Base-by-base conservation (phyloP, 2,888 invertebrate genomes). In the Oxyteleia sp. region DNA sequence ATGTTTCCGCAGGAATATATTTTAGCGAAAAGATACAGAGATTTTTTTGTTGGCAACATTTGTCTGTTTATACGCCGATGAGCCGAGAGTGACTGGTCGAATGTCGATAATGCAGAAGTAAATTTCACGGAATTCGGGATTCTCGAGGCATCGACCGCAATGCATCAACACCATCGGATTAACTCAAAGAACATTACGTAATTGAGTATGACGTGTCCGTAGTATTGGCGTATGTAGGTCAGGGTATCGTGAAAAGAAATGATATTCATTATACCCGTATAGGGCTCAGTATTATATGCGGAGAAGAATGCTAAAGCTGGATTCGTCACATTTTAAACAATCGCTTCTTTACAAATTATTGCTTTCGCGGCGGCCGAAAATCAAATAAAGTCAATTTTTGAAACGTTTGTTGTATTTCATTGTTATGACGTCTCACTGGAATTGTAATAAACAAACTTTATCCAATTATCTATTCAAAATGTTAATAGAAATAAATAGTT, bases 251-350 rank as follows among this genome's bases (percentile, higher is more conserved):
- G 86, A 92, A 90, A 92, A 91, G 91, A 92, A 92, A 91, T 91
- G 90, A 90, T 89, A 90, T 90, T 88, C 91, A 92, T 93, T 92
- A 92, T 92, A 89, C 87, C 93, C 90, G 89, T 92, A 92, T 90
- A 87, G 89, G 91, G 89, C 79, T 84, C 87, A 55, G 75, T 76
- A 89, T 89, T 88, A 89, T 89, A 86, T 87, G 86, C 87, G 61
- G 47, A 78, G 69, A 69, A 55, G 76, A 64, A 66, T 35, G 72
- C 76, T 45, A 55, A 49, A 57, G 59, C 38, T 74, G n/a, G 74
- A 64, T 76, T 69, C 64, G 55, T 71, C 71, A 55, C 32, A 2
- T 57, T 82, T 32, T 32, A 45, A n/a, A 64, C 49, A 47, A 29
- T 29, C 15, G 32, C 23, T 23, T 23, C 23, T 23, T 5, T 15